These are phyloP conservation scores for Phenganax stokvisi DNA, from an alignment of 92 coral and sea anemone genomes.

Conservation along the genomic window DNA sequence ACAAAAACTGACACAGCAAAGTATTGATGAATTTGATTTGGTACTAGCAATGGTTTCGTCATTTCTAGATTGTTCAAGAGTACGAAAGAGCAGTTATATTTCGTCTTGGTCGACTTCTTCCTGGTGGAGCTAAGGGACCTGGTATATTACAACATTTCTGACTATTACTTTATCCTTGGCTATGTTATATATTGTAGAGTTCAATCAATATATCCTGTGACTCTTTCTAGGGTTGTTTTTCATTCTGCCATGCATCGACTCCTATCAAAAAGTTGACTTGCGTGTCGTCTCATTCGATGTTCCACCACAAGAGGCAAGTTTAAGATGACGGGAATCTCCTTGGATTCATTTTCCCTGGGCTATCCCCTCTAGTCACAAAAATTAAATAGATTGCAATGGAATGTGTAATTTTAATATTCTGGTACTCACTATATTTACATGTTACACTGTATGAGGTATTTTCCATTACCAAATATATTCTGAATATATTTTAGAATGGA, in stretches of 20 bases:
- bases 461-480: too few species aligned
- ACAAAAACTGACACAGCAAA: neutral
- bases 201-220: neutral
- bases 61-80: slow-evolving; percentile 74
- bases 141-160: slow-evolving; percentile 43
- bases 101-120: slow-evolving; percentile 75
- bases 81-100: slow-evolving; percentile 95
- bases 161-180: neutral
- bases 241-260: slow-evolving; percentile 86
- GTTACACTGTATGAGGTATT: too few species aligned
- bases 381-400: too few species aligned
- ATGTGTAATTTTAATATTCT: too few species aligned
- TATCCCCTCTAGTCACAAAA: too few species aligned
- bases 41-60: neutral
- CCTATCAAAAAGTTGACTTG: slow-evolving; percentile 81
- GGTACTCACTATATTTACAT: too few species aligned
- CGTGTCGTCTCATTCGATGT: slow-evolving; percentile 90
- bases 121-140: slow-evolving; percentile 96
- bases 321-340: neutral
- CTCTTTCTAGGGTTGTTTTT: slow-evolving; percentile 66
- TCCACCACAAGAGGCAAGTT: slow-evolving; percentile 92
- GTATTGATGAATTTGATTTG: neutral
- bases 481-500: neutral
- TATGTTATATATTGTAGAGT: neutral
- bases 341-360: too few species aligned